phyloP scores from a whole-genome alignment of 2,113 vertebrate species.

The Cygnus atratus region DNA sequence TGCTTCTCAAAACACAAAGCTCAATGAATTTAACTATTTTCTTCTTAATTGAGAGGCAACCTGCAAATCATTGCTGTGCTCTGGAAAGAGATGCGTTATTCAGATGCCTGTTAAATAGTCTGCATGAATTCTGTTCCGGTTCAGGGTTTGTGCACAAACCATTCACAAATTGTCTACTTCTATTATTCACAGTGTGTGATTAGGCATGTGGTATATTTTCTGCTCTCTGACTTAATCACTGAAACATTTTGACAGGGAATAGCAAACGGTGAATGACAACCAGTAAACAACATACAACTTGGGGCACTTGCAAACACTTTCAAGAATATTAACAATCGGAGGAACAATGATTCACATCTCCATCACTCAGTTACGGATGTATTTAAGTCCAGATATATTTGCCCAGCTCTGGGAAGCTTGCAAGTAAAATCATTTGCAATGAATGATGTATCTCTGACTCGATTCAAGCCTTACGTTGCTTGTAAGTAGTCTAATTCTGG shows the following conservation, averaged over 20 bases:
- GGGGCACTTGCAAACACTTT: conserved; percentile 7
- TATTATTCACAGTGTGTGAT: conserved; percentile 55
- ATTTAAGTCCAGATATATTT: conserved; percentile 30
- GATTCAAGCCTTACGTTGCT: neutral
- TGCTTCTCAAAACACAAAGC: conserved; percentile 12
- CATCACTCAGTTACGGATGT: neutral
- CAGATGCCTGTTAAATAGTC: conserved; percentile 35
- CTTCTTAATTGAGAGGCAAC: conserved; percentile 44
- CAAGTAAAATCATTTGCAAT: neutral
- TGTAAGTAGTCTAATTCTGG: conserved; percentile 1
- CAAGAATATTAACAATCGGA: conserved; percentile 8
- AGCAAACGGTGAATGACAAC: conserved; percentile 57
- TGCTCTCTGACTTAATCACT: conserved; percentile 62
- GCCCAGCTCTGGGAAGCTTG: neutral
- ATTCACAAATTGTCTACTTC: conserved; percentile 55
- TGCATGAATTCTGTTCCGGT: conserved; percentile 15
- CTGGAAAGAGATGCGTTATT: conserved; percentile 42
- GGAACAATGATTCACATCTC: conserved; percentile 16
- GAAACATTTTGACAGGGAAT: conserved; percentile 61
- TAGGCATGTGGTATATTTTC: conserved; percentile 61
- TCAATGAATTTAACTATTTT: conserved; percentile 14
- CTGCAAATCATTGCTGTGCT: conserved; percentile 17
- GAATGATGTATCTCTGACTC: neutral
- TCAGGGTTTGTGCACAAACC: conserved; percentile 36
- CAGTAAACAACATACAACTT: conserved; percentile 23